phyloP scores from a whole-genome alignment of 2,797 vertebrate genomes.

The Myiotriccus ornatus region DNA sequence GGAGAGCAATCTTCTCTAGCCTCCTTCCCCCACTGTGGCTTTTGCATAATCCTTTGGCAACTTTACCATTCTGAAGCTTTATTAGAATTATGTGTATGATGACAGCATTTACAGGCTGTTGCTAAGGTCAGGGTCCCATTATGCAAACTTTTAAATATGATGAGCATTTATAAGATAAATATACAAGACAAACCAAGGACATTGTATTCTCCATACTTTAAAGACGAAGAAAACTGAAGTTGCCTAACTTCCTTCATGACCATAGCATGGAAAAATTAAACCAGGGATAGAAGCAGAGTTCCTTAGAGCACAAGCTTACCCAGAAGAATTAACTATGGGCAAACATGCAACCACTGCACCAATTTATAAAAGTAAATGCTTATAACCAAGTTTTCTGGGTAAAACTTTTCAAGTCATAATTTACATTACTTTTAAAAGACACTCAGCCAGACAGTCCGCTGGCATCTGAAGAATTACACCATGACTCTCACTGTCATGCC shows the following conservation, averaged over 20 bases:
- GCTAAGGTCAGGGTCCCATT: slow-evolving; percentile 37
- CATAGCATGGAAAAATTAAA: not conserved
- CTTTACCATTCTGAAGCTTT: not conserved
- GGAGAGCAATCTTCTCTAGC: not conserved
- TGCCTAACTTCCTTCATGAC: not conserved
- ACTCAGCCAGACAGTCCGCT: not conserved
- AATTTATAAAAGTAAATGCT: not conserved
- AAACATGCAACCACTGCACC: not conserved
- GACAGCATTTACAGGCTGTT: slow-evolving; percentile 17
- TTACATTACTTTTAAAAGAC: not conserved
- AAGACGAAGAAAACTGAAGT: slow-evolving; percentile 8
- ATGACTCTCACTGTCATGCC: not conserved
- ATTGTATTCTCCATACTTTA: not conserved
- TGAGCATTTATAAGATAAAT: slow-evolving; percentile 29
- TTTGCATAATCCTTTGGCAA: slow-evolving; percentile 2
- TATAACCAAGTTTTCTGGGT: not conserved
- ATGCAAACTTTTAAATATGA: slow-evolving; percentile 41
- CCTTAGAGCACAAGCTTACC: not conserved
- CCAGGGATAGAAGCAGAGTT: not conserved
- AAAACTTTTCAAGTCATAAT: not conserved
- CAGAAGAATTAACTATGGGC: not conserved
- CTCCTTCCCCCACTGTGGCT: rapidly evolving
- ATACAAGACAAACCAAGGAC: slow-evolving; percentile 21
- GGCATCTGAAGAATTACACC: not conserved
- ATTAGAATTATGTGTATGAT: slow-evolving; percentile 12